phyloP scores from a whole-genome alignment of 2,797 vertebrate genomes.

The Sebastes hopkinsi region DNA sequence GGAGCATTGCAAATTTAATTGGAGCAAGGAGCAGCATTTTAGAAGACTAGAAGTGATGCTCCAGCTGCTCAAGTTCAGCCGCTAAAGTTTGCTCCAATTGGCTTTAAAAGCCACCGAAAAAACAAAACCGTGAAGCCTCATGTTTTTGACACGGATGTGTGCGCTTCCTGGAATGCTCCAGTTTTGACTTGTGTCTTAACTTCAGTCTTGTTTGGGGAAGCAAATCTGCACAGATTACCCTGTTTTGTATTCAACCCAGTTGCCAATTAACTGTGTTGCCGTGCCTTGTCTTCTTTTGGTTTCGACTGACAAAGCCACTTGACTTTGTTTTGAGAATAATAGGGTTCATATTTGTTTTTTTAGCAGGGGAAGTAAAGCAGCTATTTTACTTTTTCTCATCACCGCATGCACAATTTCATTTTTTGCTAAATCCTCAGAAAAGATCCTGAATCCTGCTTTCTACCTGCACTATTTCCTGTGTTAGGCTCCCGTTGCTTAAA shows the following conservation, averaged over 20 bases:
- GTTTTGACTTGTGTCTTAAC: not conserved
- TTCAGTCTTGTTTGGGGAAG: not conserved
- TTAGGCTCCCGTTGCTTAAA: conserved; percentile 35
- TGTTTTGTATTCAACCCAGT: not conserved
- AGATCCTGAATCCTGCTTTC: conserved; percentile 29
- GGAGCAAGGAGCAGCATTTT: conserved; percentile 30
- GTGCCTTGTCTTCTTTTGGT: not conserved
- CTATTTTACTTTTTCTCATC: conserved; percentile 36
- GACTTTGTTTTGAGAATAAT: not conserved
- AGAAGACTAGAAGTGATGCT: conserved; percentile 34
- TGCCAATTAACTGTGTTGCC: not conserved
- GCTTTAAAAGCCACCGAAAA: conserved; percentile 6
- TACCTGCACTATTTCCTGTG: conserved; percentile 46
- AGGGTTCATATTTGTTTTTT: not conserved
- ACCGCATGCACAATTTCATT: conserved; percentile 4
- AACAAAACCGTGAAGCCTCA: not conserved
- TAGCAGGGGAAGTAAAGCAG: not conserved
- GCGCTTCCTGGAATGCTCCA: not conserved
- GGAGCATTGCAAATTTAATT: conserved; percentile 48
- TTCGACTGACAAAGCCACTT: not conserved
- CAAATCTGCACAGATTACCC: not conserved
- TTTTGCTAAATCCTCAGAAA: conserved; percentile 35
- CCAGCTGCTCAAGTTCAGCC: conserved; percentile 23
- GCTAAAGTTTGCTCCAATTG: conserved; percentile 33
- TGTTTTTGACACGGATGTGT: conserved; percentile 11